phyloP scores from a whole-genome alignment of 2,888 invertebrate species.

The Heliconius hortense region DNA sequence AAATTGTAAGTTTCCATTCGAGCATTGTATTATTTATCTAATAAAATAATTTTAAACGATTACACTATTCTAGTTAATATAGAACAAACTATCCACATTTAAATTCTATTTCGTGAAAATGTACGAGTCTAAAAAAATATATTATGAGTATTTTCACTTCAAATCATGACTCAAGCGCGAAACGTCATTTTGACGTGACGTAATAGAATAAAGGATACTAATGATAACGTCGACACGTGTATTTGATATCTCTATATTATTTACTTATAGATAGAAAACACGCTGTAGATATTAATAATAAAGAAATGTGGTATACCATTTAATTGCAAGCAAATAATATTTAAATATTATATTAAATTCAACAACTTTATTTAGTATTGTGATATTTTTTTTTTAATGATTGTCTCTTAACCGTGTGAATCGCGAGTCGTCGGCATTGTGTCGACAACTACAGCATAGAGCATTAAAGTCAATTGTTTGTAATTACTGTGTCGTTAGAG shows the following conservation, averaged over 20 bases:
- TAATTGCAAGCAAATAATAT: not conserved
- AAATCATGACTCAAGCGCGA: slow-evolving; percentile 1
- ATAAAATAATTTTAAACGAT: not conserved
- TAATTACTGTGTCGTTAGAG: slow-evolving; percentile 54
- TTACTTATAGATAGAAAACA: slow-evolving; percentile 27
- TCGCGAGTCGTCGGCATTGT: slow-evolving; percentile 36
- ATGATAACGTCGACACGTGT: slow-evolving; percentile 38
- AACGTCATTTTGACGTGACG: slow-evolving; percentile 37
- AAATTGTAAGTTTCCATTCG: slow-evolving; percentile 34
- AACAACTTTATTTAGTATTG: not conserved
- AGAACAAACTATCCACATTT: not conserved
- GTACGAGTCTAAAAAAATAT: slow-evolving; percentile 8
- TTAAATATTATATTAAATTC: not conserved
- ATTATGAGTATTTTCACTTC: slow-evolving; percentile 4
- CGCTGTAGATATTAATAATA: not conserved
- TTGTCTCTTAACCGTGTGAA: slow-evolving; percentile 37
- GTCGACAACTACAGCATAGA: slow-evolving; percentile 38
- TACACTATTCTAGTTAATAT: not conserved
- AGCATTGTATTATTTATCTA: slow-evolving; percentile 1
- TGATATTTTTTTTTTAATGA: slow-evolving; percentile 25
- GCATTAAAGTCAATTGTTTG: slow-evolving; percentile 44
- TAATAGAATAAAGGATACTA: slow-evolving; percentile 27
- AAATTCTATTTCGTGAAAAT: not conserved
- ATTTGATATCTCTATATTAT: slow-evolving; percentile 35
- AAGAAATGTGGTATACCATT: not conserved